phyloP scores from a whole-genome alignment of 2,797 vertebrate genomes.

The Myotis findleyi region DNA sequence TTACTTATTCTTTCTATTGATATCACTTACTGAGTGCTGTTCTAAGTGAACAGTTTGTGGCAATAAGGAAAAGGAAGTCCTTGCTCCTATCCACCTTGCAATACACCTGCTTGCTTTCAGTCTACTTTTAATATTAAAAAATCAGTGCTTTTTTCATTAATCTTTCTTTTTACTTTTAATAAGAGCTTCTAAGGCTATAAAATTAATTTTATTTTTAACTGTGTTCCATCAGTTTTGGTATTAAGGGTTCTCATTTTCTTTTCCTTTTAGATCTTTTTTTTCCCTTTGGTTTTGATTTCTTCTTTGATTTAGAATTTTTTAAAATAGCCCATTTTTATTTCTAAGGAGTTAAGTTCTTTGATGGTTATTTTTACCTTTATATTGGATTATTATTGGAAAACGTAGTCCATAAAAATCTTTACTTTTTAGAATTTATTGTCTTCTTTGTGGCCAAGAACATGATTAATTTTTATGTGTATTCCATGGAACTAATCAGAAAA shows the following conservation, averaged over 20 bases:
- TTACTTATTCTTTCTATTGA: conserved; percentile 32
- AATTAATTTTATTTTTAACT: background rate
- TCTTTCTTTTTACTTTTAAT: conserved; percentile 50
- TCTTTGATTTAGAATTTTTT: conserved; percentile 56
- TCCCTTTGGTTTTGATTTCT: conserved; percentile 26
- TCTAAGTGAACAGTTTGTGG: background rate
- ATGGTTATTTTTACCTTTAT: conserved; percentile 38
- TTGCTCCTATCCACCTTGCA: background rate
- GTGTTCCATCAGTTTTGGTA: conserved; percentile 11
- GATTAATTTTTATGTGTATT: conserved; percentile 55
- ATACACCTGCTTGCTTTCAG: background rate
- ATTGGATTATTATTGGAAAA: conserved; percentile 63
- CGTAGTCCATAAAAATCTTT: conserved; percentile 32
- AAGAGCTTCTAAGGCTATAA: conserved; percentile 23
- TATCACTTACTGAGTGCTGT: background rate
- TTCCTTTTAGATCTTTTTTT: background rate
- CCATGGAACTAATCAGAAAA: conserved; percentile 33
- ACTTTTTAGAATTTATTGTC: conserved; percentile 63
- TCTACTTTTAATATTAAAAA: background rate
- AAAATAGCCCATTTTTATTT: conserved; percentile 48
- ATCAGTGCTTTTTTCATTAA: conserved; percentile 2
- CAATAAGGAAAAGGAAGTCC: background rate
- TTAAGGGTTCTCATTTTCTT: conserved; percentile 30
- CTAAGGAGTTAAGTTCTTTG: conserved; percentile 54
- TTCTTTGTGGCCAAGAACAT: conserved; percentile 44